Percentiles rank a stretch among this genome's conserved stretches.
Evolutionary conservation across 1,140 invertebrate genomes (phyloP).

Genomic region (Brachionus sp.): DNA sequence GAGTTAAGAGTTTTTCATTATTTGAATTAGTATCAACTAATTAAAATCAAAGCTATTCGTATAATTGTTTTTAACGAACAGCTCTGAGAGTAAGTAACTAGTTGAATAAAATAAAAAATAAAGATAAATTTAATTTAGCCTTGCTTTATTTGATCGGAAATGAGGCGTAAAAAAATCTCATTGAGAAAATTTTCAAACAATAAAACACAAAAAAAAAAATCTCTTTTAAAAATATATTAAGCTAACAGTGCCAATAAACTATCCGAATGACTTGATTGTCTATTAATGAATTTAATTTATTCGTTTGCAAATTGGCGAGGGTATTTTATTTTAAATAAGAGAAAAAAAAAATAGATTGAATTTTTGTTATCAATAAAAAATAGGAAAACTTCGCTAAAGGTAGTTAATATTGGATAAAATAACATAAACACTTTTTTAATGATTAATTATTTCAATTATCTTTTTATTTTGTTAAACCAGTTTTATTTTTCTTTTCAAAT

Average conservation of each 20-base stretch:
- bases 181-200: not conserved
- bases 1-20: too few relatives aligned
- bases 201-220: not conserved
- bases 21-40: too few relatives aligned
- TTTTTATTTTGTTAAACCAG: not conserved
- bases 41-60: not conserved
- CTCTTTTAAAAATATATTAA: not conserved
- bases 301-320: not conserved
- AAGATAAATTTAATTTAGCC: not conserved
- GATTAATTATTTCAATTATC: not conserved
- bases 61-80: not conserved
- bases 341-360: not conserved
- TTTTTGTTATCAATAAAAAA: not conserved
- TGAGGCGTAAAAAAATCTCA: not conserved
- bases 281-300: not conserved
- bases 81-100: not conserved
- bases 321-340: not conserved
- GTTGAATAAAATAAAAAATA: not conserved
- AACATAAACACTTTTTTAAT: not conserved
- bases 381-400: not conserved
- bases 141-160: not conserved
- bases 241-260: not conserved
- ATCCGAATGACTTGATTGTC: not conserved
- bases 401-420: not conserved
- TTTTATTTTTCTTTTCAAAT: too few relatives aligned